These are phyloP conservation scores for Reinhardtius hippoglossoides DNA, from an alignment of 2,113 vertebrate species.

Conservation along the genomic window DNA sequence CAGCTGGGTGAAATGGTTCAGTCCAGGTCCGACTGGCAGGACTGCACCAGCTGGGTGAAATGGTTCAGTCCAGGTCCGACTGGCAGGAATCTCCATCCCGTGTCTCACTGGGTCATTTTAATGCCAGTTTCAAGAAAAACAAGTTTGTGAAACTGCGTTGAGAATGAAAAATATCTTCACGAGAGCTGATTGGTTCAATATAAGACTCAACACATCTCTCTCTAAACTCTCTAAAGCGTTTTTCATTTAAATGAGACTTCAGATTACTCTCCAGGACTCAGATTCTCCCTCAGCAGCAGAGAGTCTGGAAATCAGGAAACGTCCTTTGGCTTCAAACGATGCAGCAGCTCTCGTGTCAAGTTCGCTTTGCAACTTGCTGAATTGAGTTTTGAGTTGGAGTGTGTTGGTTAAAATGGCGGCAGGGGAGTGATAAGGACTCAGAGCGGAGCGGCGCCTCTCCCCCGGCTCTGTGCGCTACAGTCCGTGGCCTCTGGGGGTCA, in stretches of 20 bases:
- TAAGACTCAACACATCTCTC: neutral
- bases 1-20: neutral
- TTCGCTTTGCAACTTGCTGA: conserved; percentile 15
- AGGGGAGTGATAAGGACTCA: conserved; percentile 17
- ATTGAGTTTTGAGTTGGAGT: neutral
- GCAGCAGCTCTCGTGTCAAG: neutral
- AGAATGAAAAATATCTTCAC: neutral
- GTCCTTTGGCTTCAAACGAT: conserved; percentile 39
- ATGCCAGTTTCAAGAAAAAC: neutral
- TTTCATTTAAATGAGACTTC: too few species aligned
- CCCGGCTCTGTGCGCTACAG: conserved; percentile 22
- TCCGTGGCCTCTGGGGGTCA: conserved; percentile 73
- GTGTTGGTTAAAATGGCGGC: conserved; percentile 20
- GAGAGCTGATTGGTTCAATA: neutral
- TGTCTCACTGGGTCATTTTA: neutral
- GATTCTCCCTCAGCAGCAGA: too few species aligned
- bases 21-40: neutral
- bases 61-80: neutral
- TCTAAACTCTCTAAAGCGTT: too few species aligned
- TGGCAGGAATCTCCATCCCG: neutral
- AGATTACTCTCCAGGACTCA: neutral
- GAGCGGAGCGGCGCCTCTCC: neutral
- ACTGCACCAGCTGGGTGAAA: neutral
- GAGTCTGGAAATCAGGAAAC: neutral
- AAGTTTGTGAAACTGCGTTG: conserved; percentile 14